phyloP scores from a whole-genome alignment of 2,113 vertebrate species.

The Zingel zingel region DNA sequence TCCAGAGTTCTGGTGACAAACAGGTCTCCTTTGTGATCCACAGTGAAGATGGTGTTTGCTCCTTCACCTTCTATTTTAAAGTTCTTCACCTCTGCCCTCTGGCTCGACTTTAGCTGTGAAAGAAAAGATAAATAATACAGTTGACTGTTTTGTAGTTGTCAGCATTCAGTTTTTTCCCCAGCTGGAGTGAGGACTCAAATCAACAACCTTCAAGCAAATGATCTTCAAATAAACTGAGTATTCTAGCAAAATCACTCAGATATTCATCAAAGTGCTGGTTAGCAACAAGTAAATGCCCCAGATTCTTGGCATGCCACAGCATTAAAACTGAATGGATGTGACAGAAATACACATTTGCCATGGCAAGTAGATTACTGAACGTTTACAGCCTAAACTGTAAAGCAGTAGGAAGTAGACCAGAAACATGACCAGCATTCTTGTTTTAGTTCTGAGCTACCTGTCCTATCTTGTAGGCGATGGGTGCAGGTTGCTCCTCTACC shows the following conservation, averaged over 20 bases:
- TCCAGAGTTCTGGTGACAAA: constrained; percentile 87
- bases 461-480: constrained; percentile 85
- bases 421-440: background rate
- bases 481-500: constrained; percentile 81
- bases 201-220: constrained; percentile 5
- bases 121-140: background rate
- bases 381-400: background rate
- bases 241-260: constrained; percentile 16
- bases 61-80: constrained; percentile 89
- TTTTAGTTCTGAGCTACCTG: constrained; percentile 79
- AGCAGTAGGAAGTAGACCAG: background rate
- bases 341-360: constrained; percentile 18
- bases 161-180: background rate
- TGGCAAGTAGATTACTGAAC: background rate
- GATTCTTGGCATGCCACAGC: constrained; percentile 10
- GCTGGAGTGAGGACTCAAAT: constrained; percentile 1
- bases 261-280: constrained; percentile 43
- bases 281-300: constrained; percentile 27
- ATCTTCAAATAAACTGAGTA: constrained; percentile 12
- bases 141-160: background rate
- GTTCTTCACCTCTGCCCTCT: constrained; percentile 66
- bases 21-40: constrained; percentile 87
- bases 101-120: constrained; percentile 88
- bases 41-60: constrained; percentile 87
- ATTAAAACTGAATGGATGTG: constrained; percentile 25